phyloP scores from a whole-genome alignment of 2,797 vertebrate genomes.

The Chelonia mydas region DNA sequence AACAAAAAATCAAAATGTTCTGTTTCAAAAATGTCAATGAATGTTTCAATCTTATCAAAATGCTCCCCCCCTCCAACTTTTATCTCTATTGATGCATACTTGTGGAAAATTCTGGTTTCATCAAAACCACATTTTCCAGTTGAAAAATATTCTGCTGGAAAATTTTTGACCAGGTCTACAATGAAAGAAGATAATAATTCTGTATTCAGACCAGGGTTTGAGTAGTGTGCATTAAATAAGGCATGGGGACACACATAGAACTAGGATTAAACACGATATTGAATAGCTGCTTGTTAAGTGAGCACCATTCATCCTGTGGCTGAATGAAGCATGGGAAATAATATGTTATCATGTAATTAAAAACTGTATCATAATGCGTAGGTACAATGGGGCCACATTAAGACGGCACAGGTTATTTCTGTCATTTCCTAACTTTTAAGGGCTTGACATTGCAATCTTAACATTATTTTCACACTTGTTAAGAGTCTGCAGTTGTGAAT shows the following conservation, averaged over 20 bases:
- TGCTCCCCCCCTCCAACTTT: neutral
- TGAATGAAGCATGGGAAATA: neutral
- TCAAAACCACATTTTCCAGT: neutral
- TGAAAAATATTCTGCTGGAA: neutral
- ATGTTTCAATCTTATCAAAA: neutral
- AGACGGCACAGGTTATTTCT: neutral
- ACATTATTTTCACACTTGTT: neutral
- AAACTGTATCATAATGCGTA: neutral
- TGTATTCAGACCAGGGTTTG: neutral
- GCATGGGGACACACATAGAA: neutral
- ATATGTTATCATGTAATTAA: fast-evolving
- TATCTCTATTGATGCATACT: neutral
- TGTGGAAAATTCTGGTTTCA: neutral
- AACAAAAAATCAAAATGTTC: neutral
- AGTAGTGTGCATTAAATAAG: conserved; percentile 50
- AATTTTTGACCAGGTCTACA: conserved; percentile 13
- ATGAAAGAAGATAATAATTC: conserved; percentile 42
- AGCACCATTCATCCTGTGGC: conserved; percentile 20
- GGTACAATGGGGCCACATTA: neutral
- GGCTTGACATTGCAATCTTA: neutral
- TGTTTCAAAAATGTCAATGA: neutral
- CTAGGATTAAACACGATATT: conserved; percentile 16
- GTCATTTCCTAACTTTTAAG: neutral
- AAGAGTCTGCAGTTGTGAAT: neutral
- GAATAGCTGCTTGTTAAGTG: conserved; percentile 44